Percentiles rank a stretch among this genome's conserved stretches.
phyloP scores from a whole-genome alignment of 1,140 invertebrate species.

The Theocolax elegans region DNA sequence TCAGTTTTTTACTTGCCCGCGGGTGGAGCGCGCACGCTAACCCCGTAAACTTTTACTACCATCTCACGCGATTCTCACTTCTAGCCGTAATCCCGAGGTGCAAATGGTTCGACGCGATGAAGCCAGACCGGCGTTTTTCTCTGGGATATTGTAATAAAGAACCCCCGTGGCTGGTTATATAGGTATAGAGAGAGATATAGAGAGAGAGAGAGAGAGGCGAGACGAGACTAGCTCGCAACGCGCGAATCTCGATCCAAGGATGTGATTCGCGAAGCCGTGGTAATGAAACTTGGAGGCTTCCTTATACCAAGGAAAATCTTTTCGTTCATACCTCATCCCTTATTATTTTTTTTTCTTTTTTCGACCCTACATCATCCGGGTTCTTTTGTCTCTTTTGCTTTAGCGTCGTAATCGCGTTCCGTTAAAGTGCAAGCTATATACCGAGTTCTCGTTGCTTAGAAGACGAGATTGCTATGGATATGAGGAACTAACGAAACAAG shows the following conservation, averaged over 20 bases:
- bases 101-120: not conserved
- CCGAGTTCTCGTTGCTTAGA: not conserved
- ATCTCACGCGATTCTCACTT: conserved; percentile 1
- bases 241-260: conserved; percentile 2
- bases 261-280: conserved; percentile 14
- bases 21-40: not conserved
- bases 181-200: too few relatives aligned
- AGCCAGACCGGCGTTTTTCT: not conserved
- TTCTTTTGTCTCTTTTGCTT: not conserved
- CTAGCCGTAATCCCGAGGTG: conserved; percentile 9
- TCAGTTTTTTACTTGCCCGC: not conserved
- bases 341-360: not conserved
- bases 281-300: conserved; percentile 31
- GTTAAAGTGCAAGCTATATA: not conserved
- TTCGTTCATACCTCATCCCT: not conserved
- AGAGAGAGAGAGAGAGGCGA: not conserved
- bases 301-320: conserved; percentile 9
- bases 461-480: not conserved
- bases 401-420: not conserved
- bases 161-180: too few relatives aligned
- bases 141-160: conserved; percentile 29
- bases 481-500: too few relatives aligned
- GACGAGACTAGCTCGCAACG: not conserved
- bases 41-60: conserved; percentile 7
- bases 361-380: not conserved